These are phyloP conservation scores for Trichosurus vulpecula DNA, from an alignment of 2,797 vertebrate species.

Conservation along the genomic window DNA sequence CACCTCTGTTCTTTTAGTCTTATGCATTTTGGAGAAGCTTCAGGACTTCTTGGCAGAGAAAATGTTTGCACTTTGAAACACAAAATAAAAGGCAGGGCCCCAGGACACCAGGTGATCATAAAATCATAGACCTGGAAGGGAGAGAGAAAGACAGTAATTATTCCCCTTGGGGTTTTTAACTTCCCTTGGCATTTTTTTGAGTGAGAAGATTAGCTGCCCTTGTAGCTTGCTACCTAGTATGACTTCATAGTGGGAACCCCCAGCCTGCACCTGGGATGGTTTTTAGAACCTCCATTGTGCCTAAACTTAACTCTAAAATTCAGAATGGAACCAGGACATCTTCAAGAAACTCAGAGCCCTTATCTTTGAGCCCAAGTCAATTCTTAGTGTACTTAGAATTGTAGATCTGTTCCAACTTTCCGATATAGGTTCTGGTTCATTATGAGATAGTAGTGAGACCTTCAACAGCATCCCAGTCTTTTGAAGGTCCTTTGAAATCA, in stretches of 20 bases:
- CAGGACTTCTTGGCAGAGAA: slow-evolving; percentile 25
- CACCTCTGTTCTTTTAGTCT: slow-evolving; percentile 17
- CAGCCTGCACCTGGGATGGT: neutral
- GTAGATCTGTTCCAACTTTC: slow-evolving; percentile 1
- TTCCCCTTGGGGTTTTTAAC: neutral
- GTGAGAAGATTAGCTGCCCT: slow-evolving; percentile 40
- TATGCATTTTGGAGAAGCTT: slow-evolving; percentile 18
- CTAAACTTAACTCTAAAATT: neutral
- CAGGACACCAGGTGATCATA: slow-evolving; percentile 48
- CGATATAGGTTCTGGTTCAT: neutral
- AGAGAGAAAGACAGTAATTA: slow-evolving; percentile 11
- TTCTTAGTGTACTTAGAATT: slow-evolving; percentile 36
- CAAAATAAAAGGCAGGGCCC: slow-evolving; percentile 29
- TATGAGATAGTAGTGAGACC: neutral
- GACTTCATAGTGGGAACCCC: neutral
- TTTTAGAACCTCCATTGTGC: neutral
- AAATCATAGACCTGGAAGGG: slow-evolving; percentile 20
- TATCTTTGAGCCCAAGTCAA: slow-evolving; percentile 5
- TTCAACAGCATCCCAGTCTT: slow-evolving; percentile 26
- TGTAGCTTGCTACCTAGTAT: neutral
- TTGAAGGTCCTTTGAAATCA: slow-evolving; percentile 33
- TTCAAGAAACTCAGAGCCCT: neutral
- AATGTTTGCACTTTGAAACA: neutral
- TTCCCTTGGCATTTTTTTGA: slow-evolving; percentile 50
- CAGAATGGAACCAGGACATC: neutral